Conservation (phyloP, 2,797 vertebrate genomes). For the Eulemur coronatus region DNA sequence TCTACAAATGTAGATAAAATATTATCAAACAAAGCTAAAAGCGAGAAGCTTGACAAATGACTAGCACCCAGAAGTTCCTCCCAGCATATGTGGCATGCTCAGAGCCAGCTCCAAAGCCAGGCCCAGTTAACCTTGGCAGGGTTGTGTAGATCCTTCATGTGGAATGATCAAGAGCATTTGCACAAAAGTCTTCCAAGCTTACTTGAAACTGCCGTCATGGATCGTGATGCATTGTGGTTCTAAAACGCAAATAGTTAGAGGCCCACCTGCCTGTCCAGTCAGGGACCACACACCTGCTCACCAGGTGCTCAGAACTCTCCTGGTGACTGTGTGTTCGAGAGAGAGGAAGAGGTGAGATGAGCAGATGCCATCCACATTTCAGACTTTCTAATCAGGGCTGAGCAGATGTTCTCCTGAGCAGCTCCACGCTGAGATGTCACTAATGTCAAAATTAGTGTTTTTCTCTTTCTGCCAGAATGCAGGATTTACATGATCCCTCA, state of each 20-base stretch:
- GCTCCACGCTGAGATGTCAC: constrained; percentile 67
- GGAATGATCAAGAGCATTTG: background rate
- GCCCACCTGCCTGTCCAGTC: background rate
- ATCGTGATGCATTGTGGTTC: background rate
- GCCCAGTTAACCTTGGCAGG: background rate
- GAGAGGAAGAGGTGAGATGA: background rate
- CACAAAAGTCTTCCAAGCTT: background rate
- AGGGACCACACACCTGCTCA: background rate
- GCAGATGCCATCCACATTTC: constrained; percentile 17
- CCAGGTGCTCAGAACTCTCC: background rate
- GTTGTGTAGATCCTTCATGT: no score
- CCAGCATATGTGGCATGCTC: background rate
- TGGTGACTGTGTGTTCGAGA: background rate
- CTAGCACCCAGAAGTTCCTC: background rate
- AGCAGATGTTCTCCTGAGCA: constrained; percentile 70
- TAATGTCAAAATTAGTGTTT: constrained; percentile 76
- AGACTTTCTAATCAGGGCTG: constrained; percentile 54
- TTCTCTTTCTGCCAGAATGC: constrained; percentile 74
- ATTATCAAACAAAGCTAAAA: background rate
- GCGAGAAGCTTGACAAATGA: background rate
- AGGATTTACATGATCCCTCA: constrained; percentile 75
- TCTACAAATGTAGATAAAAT: background rate
- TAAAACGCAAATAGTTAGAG: background rate
- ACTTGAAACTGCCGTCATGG: background rate
- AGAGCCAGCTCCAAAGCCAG: background rate